Conservation (phyloP, 37 sponge, comb jelly and placozoan species). For the Oopsacas minuta region DNA sequence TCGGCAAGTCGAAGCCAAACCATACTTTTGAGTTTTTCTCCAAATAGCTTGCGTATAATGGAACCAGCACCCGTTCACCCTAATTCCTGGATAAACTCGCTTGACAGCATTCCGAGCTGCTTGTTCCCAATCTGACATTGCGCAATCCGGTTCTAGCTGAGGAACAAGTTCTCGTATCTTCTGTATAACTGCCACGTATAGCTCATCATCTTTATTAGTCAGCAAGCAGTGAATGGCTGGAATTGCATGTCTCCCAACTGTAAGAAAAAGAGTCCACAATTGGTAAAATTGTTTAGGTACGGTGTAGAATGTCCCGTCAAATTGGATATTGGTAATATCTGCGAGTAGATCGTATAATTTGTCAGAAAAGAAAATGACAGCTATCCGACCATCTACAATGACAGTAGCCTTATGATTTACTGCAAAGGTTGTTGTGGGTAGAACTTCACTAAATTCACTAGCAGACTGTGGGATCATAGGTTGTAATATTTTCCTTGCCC, state of each 20-base stretch:
- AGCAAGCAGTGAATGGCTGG: neutral
- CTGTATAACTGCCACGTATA: neutral
- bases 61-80: neutral
- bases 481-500: neutral
- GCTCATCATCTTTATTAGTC: neutral
- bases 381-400: too few species aligned
- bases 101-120: neutral
- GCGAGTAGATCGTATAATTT: too few species aligned
- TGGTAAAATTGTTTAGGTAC: too few species aligned
- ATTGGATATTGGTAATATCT: too few species aligned
- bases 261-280: neutral
- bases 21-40: conserved; percentile 2
- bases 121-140: neutral
- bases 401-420: too few species aligned
- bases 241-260: neutral
- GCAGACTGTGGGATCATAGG: neutral
- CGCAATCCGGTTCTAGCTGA: neutral
- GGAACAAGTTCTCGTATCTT: neutral
- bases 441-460: neutral
- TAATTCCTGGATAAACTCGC: neutral
- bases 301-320: too few species aligned
- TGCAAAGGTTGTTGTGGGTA: too few species aligned
- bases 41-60: neutral
- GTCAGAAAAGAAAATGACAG: too few species aligned
- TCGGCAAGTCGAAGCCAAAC: neutral